Conservation (phyloP, 2,888 invertebrate genomes). For the Tupiocoris notatus region DNA sequence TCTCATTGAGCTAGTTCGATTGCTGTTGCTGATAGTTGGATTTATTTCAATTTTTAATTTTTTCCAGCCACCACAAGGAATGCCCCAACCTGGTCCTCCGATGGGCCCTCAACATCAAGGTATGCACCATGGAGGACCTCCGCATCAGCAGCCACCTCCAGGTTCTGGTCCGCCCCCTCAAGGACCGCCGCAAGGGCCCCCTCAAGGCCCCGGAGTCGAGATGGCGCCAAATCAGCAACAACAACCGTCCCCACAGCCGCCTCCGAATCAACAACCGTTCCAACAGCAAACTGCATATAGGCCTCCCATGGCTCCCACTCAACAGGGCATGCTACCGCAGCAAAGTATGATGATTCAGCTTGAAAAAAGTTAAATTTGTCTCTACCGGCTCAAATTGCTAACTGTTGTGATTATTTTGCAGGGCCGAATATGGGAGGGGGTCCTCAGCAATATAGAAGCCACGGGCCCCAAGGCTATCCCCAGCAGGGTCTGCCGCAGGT, state of each 20-base stretch:
- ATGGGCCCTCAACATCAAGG: conserved; percentile 51
- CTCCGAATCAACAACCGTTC: conserved; percentile 16
- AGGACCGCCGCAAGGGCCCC: conserved; percentile 56
- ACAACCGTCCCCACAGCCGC: conserved; percentile 33
- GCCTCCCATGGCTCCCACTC: conserved; percentile 47
- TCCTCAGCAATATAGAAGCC: conserved; percentile 46
- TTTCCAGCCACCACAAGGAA: conserved; percentile 61
- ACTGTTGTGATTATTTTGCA: conserved; percentile 1
- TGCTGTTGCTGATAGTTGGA: no score
- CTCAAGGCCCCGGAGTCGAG: conserved; percentile 52
- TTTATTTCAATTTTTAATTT: background rate
- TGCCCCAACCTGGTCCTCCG: conserved; percentile 52
- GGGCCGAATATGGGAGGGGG: conserved; percentile 45
- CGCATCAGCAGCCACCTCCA: conserved; percentile 13
- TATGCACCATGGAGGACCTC: conserved; percentile 58
- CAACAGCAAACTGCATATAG: conserved; percentile 36
- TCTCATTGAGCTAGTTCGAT: no score
- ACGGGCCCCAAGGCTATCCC: conserved; percentile 45
- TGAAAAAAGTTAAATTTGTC: no score
- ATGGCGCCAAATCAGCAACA: conserved; percentile 52
- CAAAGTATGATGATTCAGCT: no score
- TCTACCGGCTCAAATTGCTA: no score
- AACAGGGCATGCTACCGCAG: conserved; percentile 48
- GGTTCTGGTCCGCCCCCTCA: conserved; percentile 53
- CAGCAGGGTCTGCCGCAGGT: conserved; percentile 37